A percentile compares a stretch with the other conserved stretches of the same genome.
These are phyloP conservation scores for Anoplolepis gracilipes DNA, from an alignment of 1,140 invertebrate species.

Conservation along the genomic window DNA sequence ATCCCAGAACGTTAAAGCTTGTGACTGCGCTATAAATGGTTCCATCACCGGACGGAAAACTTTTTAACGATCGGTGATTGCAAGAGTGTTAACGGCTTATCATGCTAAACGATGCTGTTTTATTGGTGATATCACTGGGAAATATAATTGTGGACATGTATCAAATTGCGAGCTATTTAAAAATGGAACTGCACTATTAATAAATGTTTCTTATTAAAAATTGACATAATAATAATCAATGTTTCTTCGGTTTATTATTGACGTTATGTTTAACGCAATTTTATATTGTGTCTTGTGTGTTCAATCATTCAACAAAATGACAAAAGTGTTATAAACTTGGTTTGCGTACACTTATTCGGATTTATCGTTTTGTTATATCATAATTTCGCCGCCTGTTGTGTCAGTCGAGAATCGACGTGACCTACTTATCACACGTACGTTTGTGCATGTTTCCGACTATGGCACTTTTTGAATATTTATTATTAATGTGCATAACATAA, in stretches of 20 bases:
- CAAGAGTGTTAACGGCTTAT: background rate
- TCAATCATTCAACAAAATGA: conserved; percentile 14
- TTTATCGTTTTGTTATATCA: conserved; percentile 52
- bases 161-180: conserved; percentile 24
- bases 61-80: conserved; percentile 39
- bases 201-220: background rate
- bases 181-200: background rate
- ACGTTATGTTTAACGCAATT: background rate
- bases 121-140: background rate
- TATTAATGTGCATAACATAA: conserved; percentile 38
- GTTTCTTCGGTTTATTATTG: background rate
- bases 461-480: conserved; percentile 18
- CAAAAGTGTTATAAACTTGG: conserved; percentile 29
- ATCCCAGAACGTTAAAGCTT: conserved; percentile 20
- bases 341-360: conserved; percentile 1
- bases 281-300: conserved; percentile 4
- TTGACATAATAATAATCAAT: background rate
- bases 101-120: conserved; percentile 7
- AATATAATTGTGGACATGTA: background rate
- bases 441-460: background rate
- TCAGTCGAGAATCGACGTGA: conserved; percentile 43
- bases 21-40: background rate
- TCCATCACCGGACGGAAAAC: conserved; percentile 1
- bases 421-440: conserved; percentile 49
- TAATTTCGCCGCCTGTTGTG: conserved; percentile 24